Evolutionary conservation across 2,113 vertebrate species (phyloP), one percentile per base, ranked within the genome.

Genomic region (Oxyura jamaicensis): DNA sequence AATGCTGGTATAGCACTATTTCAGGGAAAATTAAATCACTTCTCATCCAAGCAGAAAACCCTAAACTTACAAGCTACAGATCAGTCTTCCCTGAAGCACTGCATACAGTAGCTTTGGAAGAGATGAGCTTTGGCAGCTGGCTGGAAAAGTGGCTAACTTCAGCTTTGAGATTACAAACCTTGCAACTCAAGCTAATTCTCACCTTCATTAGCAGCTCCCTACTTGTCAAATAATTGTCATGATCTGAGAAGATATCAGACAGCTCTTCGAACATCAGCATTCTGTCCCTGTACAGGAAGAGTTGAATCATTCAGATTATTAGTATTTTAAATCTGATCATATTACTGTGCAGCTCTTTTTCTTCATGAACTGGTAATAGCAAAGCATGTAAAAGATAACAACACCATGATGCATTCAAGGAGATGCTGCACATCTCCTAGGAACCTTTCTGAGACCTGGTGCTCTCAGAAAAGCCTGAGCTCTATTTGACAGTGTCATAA

Each of bases 171-270:
- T 21, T 28, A 21, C 23, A 35, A 65, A 36, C 62, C 50, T 44
- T 77, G 73, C 31, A 68, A 53, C n/a, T 78, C 50, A 11, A 44
- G 10, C 14, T 48, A 25, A 36, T 65, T 67, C 98, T 98, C 91
- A 99, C 99, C 98, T 98, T 99, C 99, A 99, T 99, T 41, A 99
- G 99, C 13, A 99, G 98, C 96, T 99, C 98, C 85, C 99, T 98
- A 74, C 98, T 99, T 83, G 99, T 99, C 97, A 99, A 90, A 62
- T 99, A 99, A 97, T 99, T 99, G 97, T 99, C 98, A 31, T 99
- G 98, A 86, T 99, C 99, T 0, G 99, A 99, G 97, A 99, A 99
- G 95, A 99, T 99, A 90, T 98, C 99, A 1, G 99, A 99, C 79
- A 99, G 98, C 78, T 99, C 99, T 97, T 99, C 99, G 13, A 99